Conservation (phyloP, 2,888 invertebrate species). For the Coremacera marginata region DNA sequence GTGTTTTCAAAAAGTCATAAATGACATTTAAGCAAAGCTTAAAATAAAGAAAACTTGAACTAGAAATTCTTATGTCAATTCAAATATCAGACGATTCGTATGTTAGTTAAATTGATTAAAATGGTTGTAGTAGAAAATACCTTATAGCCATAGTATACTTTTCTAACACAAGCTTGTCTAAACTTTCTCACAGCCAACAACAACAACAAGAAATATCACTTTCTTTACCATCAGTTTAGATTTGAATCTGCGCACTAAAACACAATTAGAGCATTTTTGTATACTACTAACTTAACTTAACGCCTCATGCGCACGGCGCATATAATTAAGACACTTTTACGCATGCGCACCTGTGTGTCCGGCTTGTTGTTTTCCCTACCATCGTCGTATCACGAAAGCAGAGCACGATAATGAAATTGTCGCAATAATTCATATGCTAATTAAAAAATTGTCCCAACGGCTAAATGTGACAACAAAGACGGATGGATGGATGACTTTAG, state of each 20-base stretch:
- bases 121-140: too few relatives aligned
- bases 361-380: background rate
- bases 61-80: too few relatives aligned
- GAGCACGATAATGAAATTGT: conserved; percentile 52
- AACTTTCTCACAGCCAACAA: background rate
- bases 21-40: too few relatives aligned
- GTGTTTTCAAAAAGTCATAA: too few relatives aligned
- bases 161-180: background rate
- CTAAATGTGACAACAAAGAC: conserved; percentile 48
- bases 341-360: conserved; percentile 54
- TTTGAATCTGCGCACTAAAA: conserved; percentile 16
- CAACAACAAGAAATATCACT: background rate
- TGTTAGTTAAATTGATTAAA: too few relatives aligned
- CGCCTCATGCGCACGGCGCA: conserved; percentile 50
- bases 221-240: conserved; percentile 15
- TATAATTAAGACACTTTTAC: conserved; percentile 56
- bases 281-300: conserved; percentile 42
- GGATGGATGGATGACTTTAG: conserved; percentile 44
- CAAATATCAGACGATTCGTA: too few relatives aligned
- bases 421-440: conserved; percentile 55
- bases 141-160: background rate
- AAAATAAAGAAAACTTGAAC: too few relatives aligned
- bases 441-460: conserved; percentile 49
- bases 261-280: conserved; percentile 20
- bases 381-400: background rate